A percentile compares a stretch with the other conserved stretches of the same genome.
phyloP scores from a whole-genome alignment of 2,797 vertebrate species.

The Pantherophis alleghaniensis region DNA sequence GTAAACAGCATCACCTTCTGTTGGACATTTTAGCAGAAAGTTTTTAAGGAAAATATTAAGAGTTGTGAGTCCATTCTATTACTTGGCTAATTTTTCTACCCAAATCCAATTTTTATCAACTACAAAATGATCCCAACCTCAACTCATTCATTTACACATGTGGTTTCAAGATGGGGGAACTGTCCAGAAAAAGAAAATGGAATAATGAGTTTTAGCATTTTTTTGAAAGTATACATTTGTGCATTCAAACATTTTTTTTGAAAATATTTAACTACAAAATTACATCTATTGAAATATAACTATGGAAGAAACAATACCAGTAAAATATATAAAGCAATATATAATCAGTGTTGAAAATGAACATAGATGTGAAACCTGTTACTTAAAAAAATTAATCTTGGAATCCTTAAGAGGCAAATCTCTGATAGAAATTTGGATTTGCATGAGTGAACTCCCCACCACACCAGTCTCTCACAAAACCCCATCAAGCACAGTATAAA shows the following conservation, averaged over 20 bases:
- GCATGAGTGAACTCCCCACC: not conserved
- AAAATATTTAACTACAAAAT: not conserved
- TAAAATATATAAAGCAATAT: not conserved
- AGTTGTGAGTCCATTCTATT: not conserved
- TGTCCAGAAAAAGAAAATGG: not conserved
- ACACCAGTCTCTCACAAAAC: not conserved
- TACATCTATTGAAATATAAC: not conserved
- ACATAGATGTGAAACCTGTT: not conserved
- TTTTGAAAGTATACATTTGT: not conserved
- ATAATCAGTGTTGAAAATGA: not conserved
- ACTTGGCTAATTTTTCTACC: not conserved
- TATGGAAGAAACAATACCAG: not conserved
- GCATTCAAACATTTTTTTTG: not conserved
- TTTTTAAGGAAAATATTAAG: not conserved
- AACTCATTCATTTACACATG: not conserved
- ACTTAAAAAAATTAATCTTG: not conserved
- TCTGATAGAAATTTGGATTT: not conserved
- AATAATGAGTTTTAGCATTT: not conserved
- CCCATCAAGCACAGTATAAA: not conserved
- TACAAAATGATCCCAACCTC: not conserved
- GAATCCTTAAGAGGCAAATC: not conserved
- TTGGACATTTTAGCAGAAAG: not conserved
- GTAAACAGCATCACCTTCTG: not conserved
- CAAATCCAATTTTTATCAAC: not conserved
- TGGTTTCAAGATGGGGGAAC: not conserved